Evolutionary conservation across 2,797 vertebrate genomes (phyloP).

Genomic region (Crocodylus rhombifer): DNA sequence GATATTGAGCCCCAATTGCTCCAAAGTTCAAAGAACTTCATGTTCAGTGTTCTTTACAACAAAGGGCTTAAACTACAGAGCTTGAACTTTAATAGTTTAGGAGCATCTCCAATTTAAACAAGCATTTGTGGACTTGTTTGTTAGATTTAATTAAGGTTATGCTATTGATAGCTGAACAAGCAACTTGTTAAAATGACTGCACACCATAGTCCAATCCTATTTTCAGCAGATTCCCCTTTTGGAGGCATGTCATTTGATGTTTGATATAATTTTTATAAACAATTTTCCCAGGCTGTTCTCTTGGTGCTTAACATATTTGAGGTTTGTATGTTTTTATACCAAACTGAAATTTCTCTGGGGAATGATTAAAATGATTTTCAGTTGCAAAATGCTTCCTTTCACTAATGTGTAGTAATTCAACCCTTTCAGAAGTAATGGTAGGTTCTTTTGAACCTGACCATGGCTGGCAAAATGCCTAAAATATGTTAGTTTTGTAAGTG

Average conservation of each 20-base stretch:
- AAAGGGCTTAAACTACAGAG: not conserved
- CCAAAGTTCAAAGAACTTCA: not conserved
- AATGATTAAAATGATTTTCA: not conserved
- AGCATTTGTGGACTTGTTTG: constrained; percentile 48
- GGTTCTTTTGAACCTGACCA: not conserved
- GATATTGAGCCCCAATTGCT: not conserved
- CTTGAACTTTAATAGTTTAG: constrained; percentile 26
- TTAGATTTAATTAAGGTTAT: constrained; percentile 61
- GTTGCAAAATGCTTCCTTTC: not conserved
- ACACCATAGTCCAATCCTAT: not conserved
- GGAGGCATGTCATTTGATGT: not conserved
- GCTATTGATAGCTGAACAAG: constrained; percentile 41
- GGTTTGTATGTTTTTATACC: not conserved
- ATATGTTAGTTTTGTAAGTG: not conserved
- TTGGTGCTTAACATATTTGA: not conserved
- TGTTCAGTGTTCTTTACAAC: not conserved
- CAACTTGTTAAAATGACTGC: constrained; percentile 19
- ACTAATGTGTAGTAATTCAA: not conserved
- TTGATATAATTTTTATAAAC: not conserved
- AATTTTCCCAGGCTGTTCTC: constrained; percentile 9
- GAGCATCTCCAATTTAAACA: constrained; percentile 19
- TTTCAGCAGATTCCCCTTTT: not conserved
- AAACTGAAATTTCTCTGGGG: not conserved
- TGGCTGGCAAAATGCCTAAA: not conserved
- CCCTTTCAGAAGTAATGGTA: not conserved